Evolutionary conservation across 2,113 vertebrate species (phyloP).

Genomic region (Promerops cafer): DNA sequence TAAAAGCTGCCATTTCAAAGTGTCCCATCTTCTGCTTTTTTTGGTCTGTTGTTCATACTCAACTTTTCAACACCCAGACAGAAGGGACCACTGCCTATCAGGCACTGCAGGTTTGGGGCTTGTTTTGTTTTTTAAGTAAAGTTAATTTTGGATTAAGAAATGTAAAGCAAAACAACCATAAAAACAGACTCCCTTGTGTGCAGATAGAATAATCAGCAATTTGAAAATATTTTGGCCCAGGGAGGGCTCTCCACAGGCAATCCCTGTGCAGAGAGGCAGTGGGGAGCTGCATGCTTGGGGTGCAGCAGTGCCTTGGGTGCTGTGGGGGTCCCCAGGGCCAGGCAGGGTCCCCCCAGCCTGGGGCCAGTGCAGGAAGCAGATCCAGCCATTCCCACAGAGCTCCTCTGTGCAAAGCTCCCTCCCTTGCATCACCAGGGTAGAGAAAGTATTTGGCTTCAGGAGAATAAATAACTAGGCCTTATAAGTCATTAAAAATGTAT

Average conservation of each 20-base stretch:
- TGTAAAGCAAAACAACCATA: not conserved
- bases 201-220: not conserved
- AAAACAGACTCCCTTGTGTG: not conserved
- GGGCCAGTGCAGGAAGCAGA: not conserved
- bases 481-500: slow-evolving; percentile 58
- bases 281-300: not conserved
- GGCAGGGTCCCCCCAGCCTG: not conserved
- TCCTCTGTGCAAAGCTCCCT: not conserved
- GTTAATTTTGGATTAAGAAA: not conserved
- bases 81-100: not conserved
- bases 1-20: not conserved
- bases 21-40: not conserved
- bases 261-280: not conserved
- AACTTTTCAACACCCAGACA: not conserved
- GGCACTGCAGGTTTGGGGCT: not conserved
- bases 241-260: not conserved
- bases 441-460: slow-evolving; percentile 23
- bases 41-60: not conserved
- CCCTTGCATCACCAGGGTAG: not conserved
- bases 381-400: not conserved
- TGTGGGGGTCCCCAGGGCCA: not conserved
- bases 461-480: slow-evolving; percentile 57
- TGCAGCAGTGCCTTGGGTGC: not conserved
- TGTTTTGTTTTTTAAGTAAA: not conserved
- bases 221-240: not conserved